phyloP scores from a whole-genome alignment of 2,888 invertebrate genomes.

The Eurytoma californica region DNA sequence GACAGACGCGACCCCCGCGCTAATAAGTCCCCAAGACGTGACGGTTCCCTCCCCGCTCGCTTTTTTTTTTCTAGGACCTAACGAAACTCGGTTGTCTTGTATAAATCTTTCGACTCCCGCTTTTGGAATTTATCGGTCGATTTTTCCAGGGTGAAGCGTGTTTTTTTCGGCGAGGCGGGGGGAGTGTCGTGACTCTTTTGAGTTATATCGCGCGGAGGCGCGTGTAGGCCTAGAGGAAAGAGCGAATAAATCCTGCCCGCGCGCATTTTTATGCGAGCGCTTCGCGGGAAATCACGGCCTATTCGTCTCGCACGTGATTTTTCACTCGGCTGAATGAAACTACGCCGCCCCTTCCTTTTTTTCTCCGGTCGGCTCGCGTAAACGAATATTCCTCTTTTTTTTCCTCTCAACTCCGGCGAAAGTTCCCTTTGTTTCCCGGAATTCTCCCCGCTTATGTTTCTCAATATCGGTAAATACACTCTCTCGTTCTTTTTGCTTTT shows the following conservation, averaged over 20 bases:
- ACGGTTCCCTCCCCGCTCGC: too few relatives aligned
- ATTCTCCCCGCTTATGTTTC: neutral
- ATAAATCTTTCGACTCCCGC: neutral
- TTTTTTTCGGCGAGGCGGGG: neutral
- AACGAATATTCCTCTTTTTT: neutral
- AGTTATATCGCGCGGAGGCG: conserved; percentile 7
- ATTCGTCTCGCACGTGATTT: conserved; percentile 26
- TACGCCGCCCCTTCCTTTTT: neutral
- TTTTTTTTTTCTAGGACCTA: neutral
- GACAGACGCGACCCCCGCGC: too few relatives aligned
- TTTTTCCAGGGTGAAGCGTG: neutral
- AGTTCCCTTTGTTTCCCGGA: neutral
- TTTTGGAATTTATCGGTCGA: neutral
- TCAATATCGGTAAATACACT: too few relatives aligned
- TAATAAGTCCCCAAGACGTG: too few relatives aligned
- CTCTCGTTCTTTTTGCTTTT: too few relatives aligned
- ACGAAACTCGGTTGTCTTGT: neutral
- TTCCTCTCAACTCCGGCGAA: neutral
- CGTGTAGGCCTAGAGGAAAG: neutral
- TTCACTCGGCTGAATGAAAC: conserved; percentile 19
- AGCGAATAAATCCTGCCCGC: conserved; percentile 9
- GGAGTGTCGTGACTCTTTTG: neutral
- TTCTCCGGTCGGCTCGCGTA: neutral
- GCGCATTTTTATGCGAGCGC: conserved; percentile 12
- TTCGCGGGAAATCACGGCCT: conserved; percentile 18